phyloP scores from a whole-genome alignment of 2,113 vertebrate species.

The Rostratula benghalensis region DNA sequence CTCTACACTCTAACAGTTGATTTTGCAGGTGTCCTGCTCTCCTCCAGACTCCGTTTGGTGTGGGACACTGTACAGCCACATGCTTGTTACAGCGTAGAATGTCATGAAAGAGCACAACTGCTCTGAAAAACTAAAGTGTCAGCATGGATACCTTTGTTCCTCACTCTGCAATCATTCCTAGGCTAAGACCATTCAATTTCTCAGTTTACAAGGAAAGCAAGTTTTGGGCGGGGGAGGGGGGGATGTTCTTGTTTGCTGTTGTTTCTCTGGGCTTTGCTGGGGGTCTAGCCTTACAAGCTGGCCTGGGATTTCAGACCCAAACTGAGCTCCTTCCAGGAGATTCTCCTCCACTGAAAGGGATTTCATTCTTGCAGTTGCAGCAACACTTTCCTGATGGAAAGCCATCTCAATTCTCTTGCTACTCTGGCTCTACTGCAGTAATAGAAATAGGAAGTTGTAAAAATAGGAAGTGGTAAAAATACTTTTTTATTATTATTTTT shows the following conservation, averaged over 20 bases:
- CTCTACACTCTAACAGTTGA: background rate
- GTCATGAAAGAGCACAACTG: background rate
- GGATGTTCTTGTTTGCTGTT: background rate
- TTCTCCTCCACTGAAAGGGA: background rate
- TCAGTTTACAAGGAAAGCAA: background rate
- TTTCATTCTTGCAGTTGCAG: background rate
- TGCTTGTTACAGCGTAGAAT: background rate
- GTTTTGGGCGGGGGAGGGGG: no score
- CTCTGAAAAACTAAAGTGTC: background rate
- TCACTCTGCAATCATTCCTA: background rate
- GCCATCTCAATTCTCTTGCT: background rate
- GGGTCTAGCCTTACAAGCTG: background rate
- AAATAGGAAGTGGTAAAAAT: background rate
- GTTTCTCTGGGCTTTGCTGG: background rate
- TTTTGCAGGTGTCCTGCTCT: background rate
- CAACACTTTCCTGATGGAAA: background rate
- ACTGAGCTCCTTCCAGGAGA: background rate
- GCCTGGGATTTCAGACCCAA: background rate
- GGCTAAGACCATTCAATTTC: background rate
- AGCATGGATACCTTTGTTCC: background rate
- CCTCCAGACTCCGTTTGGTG: background rate
- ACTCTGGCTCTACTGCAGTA: background rate
- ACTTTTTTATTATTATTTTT: background rate
- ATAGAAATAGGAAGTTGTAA: background rate
- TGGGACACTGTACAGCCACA: background rate